Evolutionary conservation across 2,888 invertebrate genomes (phyloP).

Genomic region (Listrodromus nycthemerus): DNA sequence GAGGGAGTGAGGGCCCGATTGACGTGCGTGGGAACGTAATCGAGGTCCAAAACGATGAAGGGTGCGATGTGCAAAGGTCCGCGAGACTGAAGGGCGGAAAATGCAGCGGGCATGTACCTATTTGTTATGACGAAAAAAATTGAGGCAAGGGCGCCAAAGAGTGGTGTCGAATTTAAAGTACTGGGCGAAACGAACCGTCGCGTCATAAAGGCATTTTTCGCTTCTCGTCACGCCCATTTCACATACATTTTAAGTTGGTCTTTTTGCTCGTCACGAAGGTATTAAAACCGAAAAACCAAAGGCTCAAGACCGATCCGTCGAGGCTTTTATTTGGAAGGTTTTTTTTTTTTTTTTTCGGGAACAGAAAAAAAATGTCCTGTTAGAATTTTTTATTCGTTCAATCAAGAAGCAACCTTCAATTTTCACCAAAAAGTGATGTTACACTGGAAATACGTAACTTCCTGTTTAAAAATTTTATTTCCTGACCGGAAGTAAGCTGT

Average conservation of each 20-base stretch:
- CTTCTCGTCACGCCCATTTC: background rate
- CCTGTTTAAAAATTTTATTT: too few species aligned
- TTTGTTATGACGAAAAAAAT: background rate
- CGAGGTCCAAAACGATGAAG: background rate
- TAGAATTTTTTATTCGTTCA: too few species aligned
- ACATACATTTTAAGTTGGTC: background rate
- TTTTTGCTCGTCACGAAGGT: too few species aligned
- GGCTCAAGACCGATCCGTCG: too few species aligned
- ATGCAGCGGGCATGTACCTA: constrained; percentile 9
- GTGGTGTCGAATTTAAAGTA: background rate
- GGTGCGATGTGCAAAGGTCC: background rate
- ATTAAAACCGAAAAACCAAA: too few species aligned
- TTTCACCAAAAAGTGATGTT: too few species aligned
- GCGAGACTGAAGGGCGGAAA: constrained; percentile 11
- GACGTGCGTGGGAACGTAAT: constrained; percentile 4
- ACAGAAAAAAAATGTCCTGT: too few species aligned
- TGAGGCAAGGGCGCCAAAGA: background rate
- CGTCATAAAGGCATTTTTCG: background rate
- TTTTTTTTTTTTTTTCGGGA: too few species aligned
- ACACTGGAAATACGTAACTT: too few species aligned
- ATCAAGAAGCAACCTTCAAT: too few species aligned
- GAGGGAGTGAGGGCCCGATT: background rate
- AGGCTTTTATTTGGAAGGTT: too few species aligned
- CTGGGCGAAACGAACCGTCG: background rate
- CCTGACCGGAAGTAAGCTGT: too few species aligned